Evolutionary conservation across 2,888 invertebrate species (phyloP), one percentile per base, ranked within the genome.

Genomic region (Eupithecia insigniata): DNA sequence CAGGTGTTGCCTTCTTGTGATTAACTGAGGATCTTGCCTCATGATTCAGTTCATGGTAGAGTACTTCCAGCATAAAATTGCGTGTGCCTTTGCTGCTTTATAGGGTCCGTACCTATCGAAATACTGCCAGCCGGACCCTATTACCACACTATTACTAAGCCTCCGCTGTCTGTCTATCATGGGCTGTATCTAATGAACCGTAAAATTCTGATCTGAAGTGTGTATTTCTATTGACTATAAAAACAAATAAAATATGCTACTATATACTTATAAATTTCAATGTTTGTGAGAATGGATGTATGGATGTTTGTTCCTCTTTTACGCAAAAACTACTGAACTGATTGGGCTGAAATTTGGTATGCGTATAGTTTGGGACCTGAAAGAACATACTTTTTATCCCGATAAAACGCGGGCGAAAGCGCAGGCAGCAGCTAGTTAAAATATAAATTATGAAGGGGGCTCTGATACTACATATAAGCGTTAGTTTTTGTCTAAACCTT

Each of bases 1-100:
- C 89, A 89, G 89, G 88, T 89, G 89, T 82, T 72, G 46, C 73
- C 36, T 61, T 74, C 78, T 79, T 78, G 26, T 83, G 86, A 87
- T 85, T 84, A 84, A 86, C 83, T 82, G 81, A 62, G 76, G 67
- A 73, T 81, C 64, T 64, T 43, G 70, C 16, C 30, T 30, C 36
- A 46, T 70, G 58, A 65, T 70, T 65, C 51, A 72, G 66, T 43
- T 60, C 43, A 60, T 60, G 58, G 16, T 22, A 16, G 30, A 55
- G n/a, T 51, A 32, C 8, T 51, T 16, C n/a, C 2, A 30, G 30
- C 12, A 32, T 30, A 28, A 55, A 67, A 55, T 22, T 34, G 30
- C 3, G 51, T 26, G 55, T 55, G 55, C 3, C 22, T 26, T 55
- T 55, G 55, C 5, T 51, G 22, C 8, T n/a, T 2, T 46, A 8